Evolutionary conservation across 2,888 invertebrate species (phyloP), one percentile per base, ranked within the genome.

Genomic region (Drosophila algonquin): DNA sequence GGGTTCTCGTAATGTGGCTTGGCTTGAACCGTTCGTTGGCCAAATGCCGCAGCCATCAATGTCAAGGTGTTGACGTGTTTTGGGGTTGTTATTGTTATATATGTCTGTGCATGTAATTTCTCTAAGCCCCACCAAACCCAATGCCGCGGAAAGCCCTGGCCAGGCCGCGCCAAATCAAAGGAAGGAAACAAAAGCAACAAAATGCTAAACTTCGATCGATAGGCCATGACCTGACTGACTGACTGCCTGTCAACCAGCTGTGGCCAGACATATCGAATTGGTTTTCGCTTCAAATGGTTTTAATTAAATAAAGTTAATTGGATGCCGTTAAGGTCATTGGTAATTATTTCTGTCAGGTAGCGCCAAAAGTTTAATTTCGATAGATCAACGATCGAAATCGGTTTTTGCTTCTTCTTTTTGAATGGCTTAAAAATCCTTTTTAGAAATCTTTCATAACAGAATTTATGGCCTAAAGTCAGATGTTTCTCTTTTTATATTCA

Each of bases 51-150:
- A 67, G 67, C 54, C 54, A 73, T 73, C 73, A 74, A 73, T 74
- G 75, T 75, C 74, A 75, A 74, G 74, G 74, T 63, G 63, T 53
- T 74, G 63, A 74, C 67, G 55, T 55, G 59, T 30, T 57, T 45
- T n/a, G 18, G n/a, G 24, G 50, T 51, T 51, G 47, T 61, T 35
- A 32, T 61, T 35, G 35, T 27, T 51, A 51, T 45, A 56, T 57
- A 35, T 35, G 4, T 18, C 27, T 40, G 56, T 56, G 64, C 63
- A 40, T 67, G 64, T 54, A 50, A 45, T 50, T 45, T 63, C 27
- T 45, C 35, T 46, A 67, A 67, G 64, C 50, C 55, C 45, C 14
- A 35, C 12, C 35, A 14, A 35, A 12, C 12, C 14, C 35, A 12
- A 12, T 35, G 35, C 12, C 35, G 35, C 14, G n/a, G 40, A 40